Evolutionary conservation across 2,888 invertebrate genomes (phyloP).

Genomic region (Chymomyza amoena): DNA sequence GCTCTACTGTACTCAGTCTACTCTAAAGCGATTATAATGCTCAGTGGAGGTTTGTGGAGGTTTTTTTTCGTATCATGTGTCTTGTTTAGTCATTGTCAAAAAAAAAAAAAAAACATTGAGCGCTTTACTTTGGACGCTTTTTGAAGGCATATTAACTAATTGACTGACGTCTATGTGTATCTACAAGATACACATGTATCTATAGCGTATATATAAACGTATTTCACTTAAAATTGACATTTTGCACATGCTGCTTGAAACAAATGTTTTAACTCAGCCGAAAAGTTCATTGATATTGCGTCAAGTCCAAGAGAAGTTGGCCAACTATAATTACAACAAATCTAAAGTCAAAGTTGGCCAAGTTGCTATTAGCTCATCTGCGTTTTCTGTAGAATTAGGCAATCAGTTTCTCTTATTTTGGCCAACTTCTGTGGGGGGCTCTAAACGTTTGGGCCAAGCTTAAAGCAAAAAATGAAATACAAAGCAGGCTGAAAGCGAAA

Average conservation of each 20-base stretch:
- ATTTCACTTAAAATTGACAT: slow-evolving; percentile 43
- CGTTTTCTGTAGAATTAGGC: slow-evolving; percentile 58
- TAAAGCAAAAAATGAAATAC: slow-evolving; percentile 14
- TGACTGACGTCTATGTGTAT: slow-evolving; percentile 67
- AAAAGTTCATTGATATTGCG: slow-evolving; percentile 21
- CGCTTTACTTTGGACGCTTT: slow-evolving; percentile 12
- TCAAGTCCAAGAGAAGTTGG: slow-evolving; percentile 8
- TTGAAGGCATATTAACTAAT: slow-evolving; percentile 62
- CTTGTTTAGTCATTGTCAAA: slow-evolving; percentile 33
- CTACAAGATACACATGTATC: slow-evolving; percentile 7
- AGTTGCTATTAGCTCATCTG: slow-evolving; percentile 55
- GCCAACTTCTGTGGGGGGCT: neutral
- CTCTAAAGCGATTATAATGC: slow-evolving; percentile 18
- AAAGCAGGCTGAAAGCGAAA: neutral
- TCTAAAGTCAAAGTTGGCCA: slow-evolving; percentile 60
- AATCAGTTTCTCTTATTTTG: slow-evolving; percentile 16
- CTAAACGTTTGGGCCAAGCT: slow-evolving; percentile 29
- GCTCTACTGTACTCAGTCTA: slow-evolving; percentile 44
- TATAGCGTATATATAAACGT: neutral
- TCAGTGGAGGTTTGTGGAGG: neutral
- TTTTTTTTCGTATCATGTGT: slow-evolving; percentile 22
- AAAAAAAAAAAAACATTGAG: too few relatives aligned
- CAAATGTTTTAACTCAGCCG: slow-evolving; percentile 1
- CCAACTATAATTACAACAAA: slow-evolving; percentile 56
- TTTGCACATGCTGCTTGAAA: slow-evolving; percentile 33